Base-by-base conservation (phyloP, 1,140 invertebrate species). In the Leptinotarsa lineolata region DNA sequence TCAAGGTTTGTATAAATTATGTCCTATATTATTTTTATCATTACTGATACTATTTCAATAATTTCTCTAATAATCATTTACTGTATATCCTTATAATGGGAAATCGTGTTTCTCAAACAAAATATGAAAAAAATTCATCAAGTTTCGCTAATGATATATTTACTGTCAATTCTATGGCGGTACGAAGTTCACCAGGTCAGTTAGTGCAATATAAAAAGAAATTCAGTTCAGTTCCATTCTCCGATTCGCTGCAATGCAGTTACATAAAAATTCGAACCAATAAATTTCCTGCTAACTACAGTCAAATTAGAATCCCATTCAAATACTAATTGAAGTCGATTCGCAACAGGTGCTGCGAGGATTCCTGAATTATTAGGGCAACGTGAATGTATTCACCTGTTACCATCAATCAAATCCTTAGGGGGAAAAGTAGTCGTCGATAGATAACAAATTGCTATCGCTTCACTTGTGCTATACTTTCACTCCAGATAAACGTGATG, bases 311-410 rank as follows among this genome's bases (percentile, higher is more conserved):
- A 54, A 54, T n/a, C 48, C 48, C 48, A 54, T 54, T 18, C 15
- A 54, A 54, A 54, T 54, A 16, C 48, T 54, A 54, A 54, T 54
- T 54, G n/a, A 39, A 54, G n/a, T 54, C 48, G 48, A 54, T 54
- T 18, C 48, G 48, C 48, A 54, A 54, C 48, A 54, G 48, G 48
- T 54, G 48, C 48, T 54, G 15, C 15, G 48, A 54, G 48, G n/a
- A 54, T 54, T 54, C n/a, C 48, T 54, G 48, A 54, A 18, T 54
- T 54, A 54, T 54, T 54, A 54, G 48, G 48, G 48, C 48, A 54
- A 54, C 48, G 48, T 54, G 48, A 54, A 54, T 54, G 48, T 54
- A 54, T 54, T 18, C 48, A 54, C 48, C 48, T 15, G 48, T 18
- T 39, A 54, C 15, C 48, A 54, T 54, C 48, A 54, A 54, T 54